These are phyloP conservation scores for Junonia oenone DNA, from an alignment of 2,888 invertebrate species.

Conservation along the genomic window DNA sequence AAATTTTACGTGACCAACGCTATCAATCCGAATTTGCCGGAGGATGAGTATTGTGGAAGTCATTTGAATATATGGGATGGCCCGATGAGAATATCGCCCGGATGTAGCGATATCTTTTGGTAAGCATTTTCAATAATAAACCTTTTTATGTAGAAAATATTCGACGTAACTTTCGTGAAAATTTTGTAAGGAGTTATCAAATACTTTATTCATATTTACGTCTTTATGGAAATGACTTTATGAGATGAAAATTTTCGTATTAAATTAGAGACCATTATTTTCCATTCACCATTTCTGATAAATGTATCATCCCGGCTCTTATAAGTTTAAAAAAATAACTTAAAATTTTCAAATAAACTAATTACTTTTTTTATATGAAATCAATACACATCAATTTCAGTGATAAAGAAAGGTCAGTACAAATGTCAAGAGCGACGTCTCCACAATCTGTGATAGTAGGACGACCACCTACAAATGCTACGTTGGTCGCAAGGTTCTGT, in stretches of 20 bases:
- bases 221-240: no score
- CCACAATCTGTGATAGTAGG: conserved; percentile 71
- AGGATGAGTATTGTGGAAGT: conserved; percentile 89
- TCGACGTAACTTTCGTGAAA: background rate
- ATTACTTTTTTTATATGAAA: no score
- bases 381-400: conserved; percentile 46
- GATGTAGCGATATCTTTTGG: conserved; percentile 91
- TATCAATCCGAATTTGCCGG: conserved; percentile 81
- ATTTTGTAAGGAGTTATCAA: background rate
- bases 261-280: no score
- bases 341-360: no score
- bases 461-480: conserved; percentile 85
- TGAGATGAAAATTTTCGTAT: no score
- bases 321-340: no score
- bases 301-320: no score
- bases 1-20: conserved; percentile 89
- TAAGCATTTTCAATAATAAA: conserved; percentile 55
- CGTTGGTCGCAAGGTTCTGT: conserved; percentile 89
- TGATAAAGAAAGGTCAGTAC: conserved; percentile 69
- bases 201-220: background rate
- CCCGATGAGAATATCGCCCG: conserved; percentile 85
- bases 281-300: no score
- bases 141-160: conserved; percentile 10
- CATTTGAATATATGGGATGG: conserved; percentile 94
- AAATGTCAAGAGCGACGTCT: conserved; percentile 72